These are phyloP conservation scores for Sebastes jordani DNA, from an alignment of 2,797 vertebrate species.

Conservation along the genomic window DNA sequence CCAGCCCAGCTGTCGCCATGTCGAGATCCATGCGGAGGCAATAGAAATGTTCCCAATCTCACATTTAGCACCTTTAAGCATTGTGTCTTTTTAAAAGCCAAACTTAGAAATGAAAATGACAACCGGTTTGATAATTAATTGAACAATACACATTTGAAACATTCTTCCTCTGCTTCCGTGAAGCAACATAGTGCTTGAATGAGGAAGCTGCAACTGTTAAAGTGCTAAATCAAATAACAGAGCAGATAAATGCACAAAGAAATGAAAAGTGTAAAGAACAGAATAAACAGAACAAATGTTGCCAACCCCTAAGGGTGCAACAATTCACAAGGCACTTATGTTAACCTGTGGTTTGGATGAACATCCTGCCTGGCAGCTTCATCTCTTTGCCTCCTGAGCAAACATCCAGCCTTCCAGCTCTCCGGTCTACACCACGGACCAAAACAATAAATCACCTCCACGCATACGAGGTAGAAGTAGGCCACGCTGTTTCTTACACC, in stretches of 20 bases:
- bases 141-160: background rate
- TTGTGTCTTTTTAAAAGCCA: too few relatives aligned
- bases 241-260: background rate
- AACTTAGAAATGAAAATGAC: background rate
- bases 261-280: background rate
- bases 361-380: conserved; percentile 12
- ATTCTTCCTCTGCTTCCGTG: background rate
- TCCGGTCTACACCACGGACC: conserved; percentile 8
- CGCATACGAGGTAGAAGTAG: conserved; percentile 49
- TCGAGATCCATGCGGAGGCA: too few relatives aligned
- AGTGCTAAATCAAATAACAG: background rate
- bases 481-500: conserved; percentile 35
- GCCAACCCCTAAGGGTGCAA: background rate
- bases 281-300: background rate
- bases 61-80: background rate
- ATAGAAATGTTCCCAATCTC: too few relatives aligned
- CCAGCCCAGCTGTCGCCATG: too few relatives aligned
- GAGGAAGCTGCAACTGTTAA: background rate
- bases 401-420: conserved; percentile 12
- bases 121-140: background rate
- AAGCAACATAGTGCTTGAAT: background rate
- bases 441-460: conserved; percentile 55
- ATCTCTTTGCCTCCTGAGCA: conserved; percentile 19
- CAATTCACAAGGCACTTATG: conserved; percentile 13
- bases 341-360: conserved; percentile 31